phyloP scores from a whole-genome alignment of 1,140 invertebrate genomes.

The Matsumurasca onukii region DNA sequence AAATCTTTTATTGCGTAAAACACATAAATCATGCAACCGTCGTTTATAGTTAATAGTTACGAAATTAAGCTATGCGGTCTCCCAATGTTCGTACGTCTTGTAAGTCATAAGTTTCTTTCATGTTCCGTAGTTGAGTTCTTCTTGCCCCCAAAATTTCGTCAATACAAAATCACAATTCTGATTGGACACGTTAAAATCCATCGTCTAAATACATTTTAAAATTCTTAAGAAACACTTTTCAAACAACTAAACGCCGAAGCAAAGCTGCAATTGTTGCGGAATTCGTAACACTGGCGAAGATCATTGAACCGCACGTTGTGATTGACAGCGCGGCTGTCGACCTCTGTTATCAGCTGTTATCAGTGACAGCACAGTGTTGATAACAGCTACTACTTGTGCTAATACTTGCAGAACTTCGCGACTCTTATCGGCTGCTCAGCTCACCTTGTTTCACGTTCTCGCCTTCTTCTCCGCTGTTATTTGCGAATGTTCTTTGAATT shows the following conservation, averaged over 20 bases:
- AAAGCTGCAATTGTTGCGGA: not conserved
- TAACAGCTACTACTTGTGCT: conserved; percentile 1
- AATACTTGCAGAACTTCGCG: not conserved
- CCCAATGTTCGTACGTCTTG: too few relatives aligned
- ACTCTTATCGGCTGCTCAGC: not conserved
- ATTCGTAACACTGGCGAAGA: not conserved
- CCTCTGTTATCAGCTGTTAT: not conserved
- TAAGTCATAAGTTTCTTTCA: too few relatives aligned
- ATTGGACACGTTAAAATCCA: not conserved
- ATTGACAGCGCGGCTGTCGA: not conserved
- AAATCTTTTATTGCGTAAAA: too few relatives aligned
- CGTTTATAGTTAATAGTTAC: too few relatives aligned
- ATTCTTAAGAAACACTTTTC: not conserved
- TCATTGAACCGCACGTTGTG: not conserved
- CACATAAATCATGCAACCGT: too few relatives aligned
- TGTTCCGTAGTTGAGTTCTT: too few relatives aligned
- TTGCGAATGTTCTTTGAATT: too few relatives aligned
- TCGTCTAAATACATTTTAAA: not conserved
- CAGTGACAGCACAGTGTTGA: too few relatives aligned
- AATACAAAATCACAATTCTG: not conserved
- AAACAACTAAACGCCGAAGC: not conserved
- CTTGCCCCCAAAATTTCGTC: not conserved
- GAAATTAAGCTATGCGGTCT: too few relatives aligned
- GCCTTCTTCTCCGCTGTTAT: too few relatives aligned
- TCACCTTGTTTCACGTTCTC: too few relatives aligned